Conservation (phyloP, 2,113 vertebrate genomes). For the Bombycilla garrulus region DNA sequence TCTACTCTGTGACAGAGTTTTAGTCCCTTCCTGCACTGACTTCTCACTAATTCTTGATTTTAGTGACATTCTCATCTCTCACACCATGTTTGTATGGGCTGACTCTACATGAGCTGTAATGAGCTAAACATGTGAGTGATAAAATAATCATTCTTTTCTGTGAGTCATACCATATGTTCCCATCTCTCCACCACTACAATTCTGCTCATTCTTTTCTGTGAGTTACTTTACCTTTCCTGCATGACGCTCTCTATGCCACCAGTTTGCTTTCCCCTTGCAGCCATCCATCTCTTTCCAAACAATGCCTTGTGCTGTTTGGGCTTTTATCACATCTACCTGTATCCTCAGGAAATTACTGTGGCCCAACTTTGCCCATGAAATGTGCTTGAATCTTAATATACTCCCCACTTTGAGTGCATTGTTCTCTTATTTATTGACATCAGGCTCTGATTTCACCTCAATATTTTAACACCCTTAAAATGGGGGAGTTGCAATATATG, state of each 20-base stretch:
- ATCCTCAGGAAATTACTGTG: neutral
- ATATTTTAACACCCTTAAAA: neutral
- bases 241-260: neutral
- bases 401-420: neutral
- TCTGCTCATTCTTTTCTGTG: neutral
- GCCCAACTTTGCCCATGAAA: neutral
- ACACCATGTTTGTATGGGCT: neutral
- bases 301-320: neutral
- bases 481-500: neutral
- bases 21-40: neutral
- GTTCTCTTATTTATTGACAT: neutral
- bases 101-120: neutral
- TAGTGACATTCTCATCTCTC: neutral
- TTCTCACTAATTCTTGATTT: neutral
- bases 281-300: neutral
- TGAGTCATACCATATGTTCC: neutral
- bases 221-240: neutral
- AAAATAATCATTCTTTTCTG: neutral
- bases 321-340: neutral
- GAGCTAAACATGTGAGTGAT: neutral
- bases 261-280: neutral
- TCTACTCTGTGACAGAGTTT: accelerated
- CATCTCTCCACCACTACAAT: neutral
- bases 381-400: accelerated
- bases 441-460: neutral